Base-by-base conservation (phyloP, 2,113 vertebrate genomes). In the Bungarus multicinctus region DNA sequence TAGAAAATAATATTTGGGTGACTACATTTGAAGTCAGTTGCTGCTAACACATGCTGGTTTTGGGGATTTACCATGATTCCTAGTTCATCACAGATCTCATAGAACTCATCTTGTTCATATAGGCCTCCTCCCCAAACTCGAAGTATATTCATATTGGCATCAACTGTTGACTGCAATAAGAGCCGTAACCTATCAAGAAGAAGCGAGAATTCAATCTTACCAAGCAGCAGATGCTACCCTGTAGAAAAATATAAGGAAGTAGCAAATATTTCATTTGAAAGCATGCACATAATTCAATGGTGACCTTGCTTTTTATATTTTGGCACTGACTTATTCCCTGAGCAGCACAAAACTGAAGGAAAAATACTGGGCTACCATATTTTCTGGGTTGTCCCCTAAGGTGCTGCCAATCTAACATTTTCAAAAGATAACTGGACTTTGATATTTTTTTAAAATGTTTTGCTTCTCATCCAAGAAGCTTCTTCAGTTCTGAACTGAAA, bases 111-210 rank as follows among this genome's bases (percentile, higher is more conserved):
- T 95, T 98, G 98, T 69, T 99, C 99, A 25, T 99, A 99, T 4
- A 99, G 90, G 85, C 99, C 99, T 94, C 99, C 99, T 90, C 99
- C 99, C 99, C 99, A 99, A 1, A 99, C 99, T 25, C 99, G 98
- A 20, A 99, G 98, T 0, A 96, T 92, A 93, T 99, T 99, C 99
- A 99, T 99, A 97, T 98, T 99, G 0, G 98, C 99, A 90, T 99
- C 99, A 85, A 97, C 98, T 0, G 96, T 98, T 4, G 99, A 99
- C 95, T 97, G 98, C 94, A 99, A 92, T 91, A 99, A 95, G 93
- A 97, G 97, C 92, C 90, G 96, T 47, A 99, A 95, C 89, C 99
- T 99, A 95, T 5, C 57, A 92, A 58, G 86, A 58, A 10, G 94
- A 4, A 97, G 90, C 91, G 64, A 89, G 2, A 89, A 93, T 34